Percentiles rank a stretch among this genome's conserved stretches.
phyloP scores from a whole-genome alignment of 2,113 vertebrate genomes.

The Heteronetta atricapilla region DNA sequence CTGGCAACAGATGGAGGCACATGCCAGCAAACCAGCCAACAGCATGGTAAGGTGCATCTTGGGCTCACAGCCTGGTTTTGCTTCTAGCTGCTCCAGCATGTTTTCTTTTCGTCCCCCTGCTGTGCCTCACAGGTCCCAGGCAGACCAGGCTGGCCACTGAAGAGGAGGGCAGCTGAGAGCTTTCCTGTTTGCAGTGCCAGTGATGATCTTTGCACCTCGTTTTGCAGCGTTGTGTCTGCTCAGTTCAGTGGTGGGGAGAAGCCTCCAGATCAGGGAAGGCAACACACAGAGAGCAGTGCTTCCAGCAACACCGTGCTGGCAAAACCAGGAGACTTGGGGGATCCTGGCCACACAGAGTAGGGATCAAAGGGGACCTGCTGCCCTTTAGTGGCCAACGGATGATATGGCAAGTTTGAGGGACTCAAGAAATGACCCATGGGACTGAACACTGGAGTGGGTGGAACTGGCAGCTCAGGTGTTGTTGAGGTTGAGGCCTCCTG shows the following conservation, averaged over 20 bases:
- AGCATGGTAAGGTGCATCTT: slow-evolving; percentile 67
- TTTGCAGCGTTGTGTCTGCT: not conserved
- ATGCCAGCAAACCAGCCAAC: slow-evolving; percentile 81
- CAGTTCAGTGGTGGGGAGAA: not conserved
- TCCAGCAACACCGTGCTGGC: not conserved
- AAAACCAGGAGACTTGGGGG: not conserved
- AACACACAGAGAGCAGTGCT: not conserved
- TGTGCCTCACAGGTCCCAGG: not conserved
- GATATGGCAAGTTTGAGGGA: not conserved
- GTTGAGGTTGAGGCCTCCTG: not conserved
- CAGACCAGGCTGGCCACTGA: not conserved
- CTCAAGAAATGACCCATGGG: not conserved
- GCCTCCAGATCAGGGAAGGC: not conserved
- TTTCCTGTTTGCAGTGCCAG: not conserved
- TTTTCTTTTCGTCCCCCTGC: not conserved
- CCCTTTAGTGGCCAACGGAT: not conserved
- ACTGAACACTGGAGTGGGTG: not conserved
- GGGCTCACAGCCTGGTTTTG: not conserved
- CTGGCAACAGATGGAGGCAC: slow-evolving; percentile 82
- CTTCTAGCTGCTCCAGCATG: not conserved
- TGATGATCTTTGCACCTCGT: not conserved
- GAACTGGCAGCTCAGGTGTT: not conserved
- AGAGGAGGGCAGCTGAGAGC: not conserved
- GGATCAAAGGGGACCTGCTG: slow-evolving; percentile 14
- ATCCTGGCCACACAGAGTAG: not conserved